Percentiles rank a stretch among this genome's conserved stretches.
Evolutionary conservation across 2,113 vertebrate species (phyloP).

Genomic region (Benitochromis conjunctus): DNA sequence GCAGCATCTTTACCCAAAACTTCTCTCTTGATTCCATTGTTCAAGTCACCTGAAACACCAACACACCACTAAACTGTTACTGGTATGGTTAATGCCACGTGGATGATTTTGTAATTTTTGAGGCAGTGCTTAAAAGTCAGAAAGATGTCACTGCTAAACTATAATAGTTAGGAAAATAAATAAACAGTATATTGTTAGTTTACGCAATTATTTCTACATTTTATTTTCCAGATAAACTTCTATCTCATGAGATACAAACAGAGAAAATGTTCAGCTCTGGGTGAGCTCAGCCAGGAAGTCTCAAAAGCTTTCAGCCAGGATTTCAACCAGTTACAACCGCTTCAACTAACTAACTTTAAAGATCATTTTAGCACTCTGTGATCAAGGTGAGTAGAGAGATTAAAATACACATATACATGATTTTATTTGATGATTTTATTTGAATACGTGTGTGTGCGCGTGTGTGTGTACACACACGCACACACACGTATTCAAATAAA

Average conservation of each 20-base stretch:
- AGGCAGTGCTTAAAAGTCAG: neutral
- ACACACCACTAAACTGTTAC: neutral
- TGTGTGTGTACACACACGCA: too few relatives aligned
- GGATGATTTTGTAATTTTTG: neutral
- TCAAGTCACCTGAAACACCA: conserved; percentile 81
- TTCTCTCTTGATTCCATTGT: conserved; percentile 96
- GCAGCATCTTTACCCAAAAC: conserved; percentile 86
- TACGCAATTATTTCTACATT: neutral
- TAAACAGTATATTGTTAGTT: neutral
- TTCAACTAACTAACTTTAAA: neutral
- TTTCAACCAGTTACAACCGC: neutral
- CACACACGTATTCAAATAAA: too few relatives aligned
- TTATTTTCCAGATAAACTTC: neutral
- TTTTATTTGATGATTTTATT: too few relatives aligned
- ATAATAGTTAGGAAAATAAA: neutral
- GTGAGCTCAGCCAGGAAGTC: neutral
- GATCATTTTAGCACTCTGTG: neutral
- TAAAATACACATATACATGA: too few relatives aligned
- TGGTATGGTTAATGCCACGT: neutral
- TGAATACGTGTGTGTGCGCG: too few relatives aligned
- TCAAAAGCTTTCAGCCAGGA: neutral
- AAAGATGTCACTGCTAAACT: neutral
- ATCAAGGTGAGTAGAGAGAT: neutral
- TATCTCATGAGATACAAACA: neutral
- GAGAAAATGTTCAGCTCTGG: neutral